Percentiles rank a stretch among this genome's conserved stretches.
phyloP scores from a whole-genome alignment of 2,888 invertebrate genomes.

The Leucophora obtusa region DNA sequence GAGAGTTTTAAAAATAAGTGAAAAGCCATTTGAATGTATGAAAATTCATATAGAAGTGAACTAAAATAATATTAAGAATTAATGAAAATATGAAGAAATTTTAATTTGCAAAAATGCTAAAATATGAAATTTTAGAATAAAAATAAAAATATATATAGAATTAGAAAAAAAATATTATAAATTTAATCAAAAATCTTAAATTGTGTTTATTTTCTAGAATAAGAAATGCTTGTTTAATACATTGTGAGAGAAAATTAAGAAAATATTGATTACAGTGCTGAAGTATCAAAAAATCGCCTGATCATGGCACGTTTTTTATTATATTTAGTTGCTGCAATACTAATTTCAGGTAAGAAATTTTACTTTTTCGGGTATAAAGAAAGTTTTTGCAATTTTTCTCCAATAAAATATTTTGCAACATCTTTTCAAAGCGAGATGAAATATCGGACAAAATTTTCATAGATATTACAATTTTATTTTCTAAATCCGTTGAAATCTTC shows the following conservation, averaged over 20 bases:
- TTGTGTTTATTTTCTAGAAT: constrained; percentile 22
- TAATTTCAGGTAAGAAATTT: constrained; percentile 52
- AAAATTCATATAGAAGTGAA: neutral
- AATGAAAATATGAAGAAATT: neutral
- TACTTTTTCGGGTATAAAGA: neutral
- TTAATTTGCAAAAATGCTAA: neutral
- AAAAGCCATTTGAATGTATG: neutral
- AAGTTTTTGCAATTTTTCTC: too few relatives aligned
- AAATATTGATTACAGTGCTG: neutral
- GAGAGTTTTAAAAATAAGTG: neutral
- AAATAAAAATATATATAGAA: neutral
- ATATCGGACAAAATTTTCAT: too few relatives aligned
- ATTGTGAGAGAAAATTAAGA: neutral
- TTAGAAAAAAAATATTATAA: neutral
- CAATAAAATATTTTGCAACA: too few relatives aligned
- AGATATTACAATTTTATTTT: too few relatives aligned
- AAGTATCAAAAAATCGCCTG: neutral
- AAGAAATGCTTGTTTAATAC: constrained; percentile 1
- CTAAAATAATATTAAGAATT: neutral
- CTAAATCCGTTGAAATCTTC: too few relatives aligned
- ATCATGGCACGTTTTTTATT: constrained; percentile 44
- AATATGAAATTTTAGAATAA: neutral
- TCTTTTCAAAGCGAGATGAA: too few relatives aligned
- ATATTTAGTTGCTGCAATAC: constrained; percentile 39
- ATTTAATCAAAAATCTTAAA: neutral